A percentile compares a stretch with the other conserved stretches of the same genome.
Evolutionary conservation across 2,113 vertebrate species (phyloP).

Genomic region (Cololabis saira): DNA sequence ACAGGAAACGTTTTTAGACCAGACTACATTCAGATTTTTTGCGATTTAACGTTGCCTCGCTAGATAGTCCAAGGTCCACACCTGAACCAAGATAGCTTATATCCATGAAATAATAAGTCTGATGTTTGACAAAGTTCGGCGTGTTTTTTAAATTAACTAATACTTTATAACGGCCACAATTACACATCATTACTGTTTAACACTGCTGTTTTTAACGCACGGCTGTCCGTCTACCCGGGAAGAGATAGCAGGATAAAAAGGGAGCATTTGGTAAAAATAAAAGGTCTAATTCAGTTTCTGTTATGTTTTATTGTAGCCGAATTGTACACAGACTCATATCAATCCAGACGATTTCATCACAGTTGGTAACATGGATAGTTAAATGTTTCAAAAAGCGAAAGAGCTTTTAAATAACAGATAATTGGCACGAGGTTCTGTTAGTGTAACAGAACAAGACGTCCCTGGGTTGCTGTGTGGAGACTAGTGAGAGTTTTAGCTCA

Average conservation of each 20-base stretch:
- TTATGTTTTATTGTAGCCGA: constrained; percentile 12
- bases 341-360: fast-evolving
- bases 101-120: not conserved
- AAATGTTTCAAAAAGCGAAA: not conserved
- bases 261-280: constrained; percentile 16
- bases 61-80: not conserved
- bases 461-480: constrained; percentile 26
- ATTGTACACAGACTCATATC: not conserved
- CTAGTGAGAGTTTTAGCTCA: constrained; percentile 41
- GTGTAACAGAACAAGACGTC: not conserved
- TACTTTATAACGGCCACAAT: not conserved
- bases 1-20: not conserved
- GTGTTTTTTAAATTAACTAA: not conserved
- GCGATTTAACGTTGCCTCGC: constrained; percentile 13
- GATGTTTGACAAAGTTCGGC: constrained; percentile 17
- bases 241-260: not conserved
- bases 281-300: fast-evolving
- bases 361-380: fast-evolving
- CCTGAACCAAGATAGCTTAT: not conserved
- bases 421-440: constrained; percentile 20
- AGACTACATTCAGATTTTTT: constrained; percentile 22
- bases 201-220: not conserved
- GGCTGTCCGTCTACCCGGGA: not conserved
- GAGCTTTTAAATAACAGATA: not conserved
- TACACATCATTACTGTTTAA: constrained; percentile 11